Conservation (phyloP, 2,888 invertebrate species). For the Cheiracanthium punctorium region DNA sequence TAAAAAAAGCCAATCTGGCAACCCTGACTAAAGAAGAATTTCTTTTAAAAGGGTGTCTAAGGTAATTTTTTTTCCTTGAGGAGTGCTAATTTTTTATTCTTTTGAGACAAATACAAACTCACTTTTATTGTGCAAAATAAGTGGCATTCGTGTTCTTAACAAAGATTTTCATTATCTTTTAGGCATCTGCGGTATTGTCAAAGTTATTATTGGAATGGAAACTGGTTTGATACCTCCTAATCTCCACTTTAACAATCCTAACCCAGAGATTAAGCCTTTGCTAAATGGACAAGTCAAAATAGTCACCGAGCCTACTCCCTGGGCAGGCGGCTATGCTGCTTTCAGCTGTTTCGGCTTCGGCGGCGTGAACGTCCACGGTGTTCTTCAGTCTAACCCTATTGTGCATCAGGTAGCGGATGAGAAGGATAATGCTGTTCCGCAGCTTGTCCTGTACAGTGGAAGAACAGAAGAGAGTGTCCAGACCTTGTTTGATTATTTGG, state of each 20-base stretch:
- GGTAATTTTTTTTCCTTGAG: too few species aligned
- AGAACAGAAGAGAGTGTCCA: constrained; percentile 88
- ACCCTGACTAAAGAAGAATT: too few species aligned
- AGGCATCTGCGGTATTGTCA: constrained; percentile 92
- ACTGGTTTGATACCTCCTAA: constrained; percentile 91
- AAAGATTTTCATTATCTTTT: too few species aligned
- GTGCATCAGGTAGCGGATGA: constrained; percentile 16
- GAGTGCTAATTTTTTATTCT: too few species aligned
- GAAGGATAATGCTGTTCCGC: constrained; percentile 79
- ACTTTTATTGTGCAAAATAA: too few species aligned
- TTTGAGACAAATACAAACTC: too few species aligned
- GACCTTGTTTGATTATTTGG: constrained; percentile 80
- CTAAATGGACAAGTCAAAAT: constrained; percentile 93
- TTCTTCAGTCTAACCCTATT: constrained; percentile 87
- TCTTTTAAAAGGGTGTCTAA: too few species aligned
- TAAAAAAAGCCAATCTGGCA: too few species aligned
- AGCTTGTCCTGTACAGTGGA: constrained; percentile 87
- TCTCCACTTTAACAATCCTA: constrained; percentile 90
- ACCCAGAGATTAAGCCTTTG: constrained; percentile 93
- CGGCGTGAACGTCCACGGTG: constrained; percentile 95
- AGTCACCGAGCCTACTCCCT: constrained; percentile 87
- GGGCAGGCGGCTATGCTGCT: constrained; percentile 93
- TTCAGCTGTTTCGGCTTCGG: constrained; percentile 99
- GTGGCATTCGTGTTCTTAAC: too few species aligned
- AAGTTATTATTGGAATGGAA: constrained; percentile 95